Evolutionary conservation across 2,888 invertebrate genomes (phyloP).

Genomic region (Laothoe populi): DNA sequence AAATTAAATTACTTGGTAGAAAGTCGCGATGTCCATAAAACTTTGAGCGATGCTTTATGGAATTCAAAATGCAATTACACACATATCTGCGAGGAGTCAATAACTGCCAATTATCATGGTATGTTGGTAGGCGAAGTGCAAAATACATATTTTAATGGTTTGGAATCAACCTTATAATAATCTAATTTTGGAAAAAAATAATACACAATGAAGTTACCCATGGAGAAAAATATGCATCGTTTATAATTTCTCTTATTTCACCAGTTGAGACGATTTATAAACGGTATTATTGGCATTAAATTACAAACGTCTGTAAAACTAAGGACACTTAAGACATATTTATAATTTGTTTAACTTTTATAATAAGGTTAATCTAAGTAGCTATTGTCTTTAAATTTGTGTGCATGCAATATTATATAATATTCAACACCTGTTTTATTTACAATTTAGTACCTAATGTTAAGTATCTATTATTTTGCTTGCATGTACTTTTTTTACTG

Average conservation of each 20-base stretch:
- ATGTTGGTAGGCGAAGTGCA: constrained; percentile 34
- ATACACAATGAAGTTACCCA: neutral
- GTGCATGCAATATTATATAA: constrained; percentile 19
- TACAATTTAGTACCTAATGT: neutral
- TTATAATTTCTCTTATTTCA: neutral
- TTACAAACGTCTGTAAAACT: neutral
- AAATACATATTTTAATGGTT: constrained; percentile 29
- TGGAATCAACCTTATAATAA: constrained; percentile 32
- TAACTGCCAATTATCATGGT: constrained; percentile 38
- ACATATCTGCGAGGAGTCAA: constrained; percentile 34
- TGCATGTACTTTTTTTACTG: constrained; percentile 22
- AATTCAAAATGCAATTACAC: constrained; percentile 41
- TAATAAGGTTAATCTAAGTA: neutral
- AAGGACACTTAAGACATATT: neutral
- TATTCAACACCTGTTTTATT: constrained; percentile 15
- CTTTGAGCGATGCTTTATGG: constrained; percentile 31
- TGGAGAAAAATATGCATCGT: constrained; percentile 7
- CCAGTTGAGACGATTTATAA: neutral
- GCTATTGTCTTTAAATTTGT: constrained; percentile 4
- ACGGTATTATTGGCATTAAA: neutral
- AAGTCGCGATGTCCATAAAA: constrained; percentile 29
- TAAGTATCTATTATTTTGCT: constrained; percentile 2
- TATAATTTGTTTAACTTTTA: neutral
- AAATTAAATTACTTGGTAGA: constrained; percentile 34
- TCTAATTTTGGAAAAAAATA: constrained; percentile 10